Conservation (phyloP, 2,888 invertebrate species). For the Xanthia icteritia region DNA sequence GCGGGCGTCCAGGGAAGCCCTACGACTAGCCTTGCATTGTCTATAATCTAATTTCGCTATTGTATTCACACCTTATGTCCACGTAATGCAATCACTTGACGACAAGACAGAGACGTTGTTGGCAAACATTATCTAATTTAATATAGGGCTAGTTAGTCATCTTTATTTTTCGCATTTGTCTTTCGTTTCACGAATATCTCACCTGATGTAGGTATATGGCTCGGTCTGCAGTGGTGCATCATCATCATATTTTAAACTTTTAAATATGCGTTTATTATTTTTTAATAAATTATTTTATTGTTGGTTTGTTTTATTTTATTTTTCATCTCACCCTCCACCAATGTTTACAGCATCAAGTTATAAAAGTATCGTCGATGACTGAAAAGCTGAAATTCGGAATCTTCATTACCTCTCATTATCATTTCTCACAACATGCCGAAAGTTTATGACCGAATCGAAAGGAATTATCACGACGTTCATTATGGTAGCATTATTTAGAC, state of each 20-base stretch:
- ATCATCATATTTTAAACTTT: neutral
- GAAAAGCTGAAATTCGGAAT: neutral
- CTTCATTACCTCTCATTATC: conserved; percentile 2
- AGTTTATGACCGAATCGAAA: neutral
- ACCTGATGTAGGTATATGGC: neutral
- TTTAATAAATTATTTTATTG: conserved; percentile 56
- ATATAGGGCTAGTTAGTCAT: neutral
- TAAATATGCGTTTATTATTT: conserved; percentile 6
- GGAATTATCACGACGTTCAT: neutral
- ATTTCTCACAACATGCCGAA: neutral
- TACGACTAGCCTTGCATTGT: conserved; percentile 78
- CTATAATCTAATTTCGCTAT: conserved; percentile 80
- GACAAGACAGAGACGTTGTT: conserved; percentile 13
- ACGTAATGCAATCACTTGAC: conserved; percentile 46
- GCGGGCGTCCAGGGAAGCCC: conserved; percentile 77
- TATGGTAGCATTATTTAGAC: neutral
- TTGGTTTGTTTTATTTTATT: conserved; percentile 62
- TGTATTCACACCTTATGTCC: conserved; percentile 68
- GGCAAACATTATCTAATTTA: conserved; percentile 31
- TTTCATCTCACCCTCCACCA: neutral
- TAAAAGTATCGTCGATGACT: neutral
- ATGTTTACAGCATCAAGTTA: neutral
- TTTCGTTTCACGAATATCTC: neutral
- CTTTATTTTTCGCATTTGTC: neutral
- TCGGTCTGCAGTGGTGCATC: neutral